Evolutionary conservation across 2,113 vertebrate genomes (phyloP).

Genomic region (Cricetomys ansorgei): DNA sequence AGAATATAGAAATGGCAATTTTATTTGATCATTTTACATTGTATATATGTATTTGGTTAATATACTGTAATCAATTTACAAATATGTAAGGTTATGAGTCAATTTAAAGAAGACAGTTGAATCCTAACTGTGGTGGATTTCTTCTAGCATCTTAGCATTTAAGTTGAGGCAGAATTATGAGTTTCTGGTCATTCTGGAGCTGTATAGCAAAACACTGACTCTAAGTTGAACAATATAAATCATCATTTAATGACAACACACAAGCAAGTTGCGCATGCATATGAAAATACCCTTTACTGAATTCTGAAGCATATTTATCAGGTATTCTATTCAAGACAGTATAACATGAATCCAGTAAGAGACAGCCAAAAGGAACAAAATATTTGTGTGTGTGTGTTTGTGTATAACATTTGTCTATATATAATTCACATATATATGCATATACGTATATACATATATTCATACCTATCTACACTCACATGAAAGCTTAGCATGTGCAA

Average conservation of each 20-base stretch:
- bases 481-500: neutral
- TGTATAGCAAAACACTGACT: neutral
- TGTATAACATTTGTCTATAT: too few species aligned
- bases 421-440: neutral
- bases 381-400: neutral
- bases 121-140: neutral
- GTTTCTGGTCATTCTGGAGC: neutral
- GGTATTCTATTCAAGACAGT: neutral
- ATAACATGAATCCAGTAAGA: neutral
- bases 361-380: neutral
- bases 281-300: constrained; percentile 10
- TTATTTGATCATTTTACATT: neutral
- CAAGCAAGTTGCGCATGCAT: neutral
- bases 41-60: neutral
- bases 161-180: neutral
- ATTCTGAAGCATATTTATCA: constrained; percentile 42
- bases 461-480: neutral
- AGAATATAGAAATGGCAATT: neutral
- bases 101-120: neutral
- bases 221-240: neutral
- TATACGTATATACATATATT: constrained; percentile 3
- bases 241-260: constrained; percentile 22
- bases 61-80: neutral
- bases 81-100: neutral
- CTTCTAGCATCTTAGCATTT: neutral